These are phyloP conservation scores for Xerus rutilus DNA, from an alignment of 2,797 vertebrate genomes.

Conservation along the genomic window DNA sequence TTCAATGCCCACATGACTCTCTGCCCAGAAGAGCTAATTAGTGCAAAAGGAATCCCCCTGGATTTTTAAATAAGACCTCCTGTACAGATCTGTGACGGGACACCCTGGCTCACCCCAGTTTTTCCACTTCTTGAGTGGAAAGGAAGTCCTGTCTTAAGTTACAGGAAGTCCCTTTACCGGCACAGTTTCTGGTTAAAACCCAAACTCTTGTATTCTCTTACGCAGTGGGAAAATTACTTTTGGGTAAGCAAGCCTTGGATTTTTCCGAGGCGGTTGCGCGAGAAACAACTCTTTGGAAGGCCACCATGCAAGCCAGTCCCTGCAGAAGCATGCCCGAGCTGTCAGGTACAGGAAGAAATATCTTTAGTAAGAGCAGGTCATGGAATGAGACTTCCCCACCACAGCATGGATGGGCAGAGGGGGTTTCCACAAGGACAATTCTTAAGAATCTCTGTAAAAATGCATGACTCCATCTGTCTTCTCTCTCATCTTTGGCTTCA, in stretches of 20 bases:
- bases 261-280: slow-evolving; percentile 57
- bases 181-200: not conserved
- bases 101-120: not conserved
- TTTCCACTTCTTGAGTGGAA: not conserved
- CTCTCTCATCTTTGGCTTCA: slow-evolving; percentile 87
- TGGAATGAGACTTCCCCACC: slow-evolving; percentile 82
- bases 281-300: slow-evolving; percentile 79
- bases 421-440: slow-evolving; percentile 85
- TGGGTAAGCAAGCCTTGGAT: not conserved
- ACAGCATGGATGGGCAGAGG: slow-evolving; percentile 49
- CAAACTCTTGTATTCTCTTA: not conserved
- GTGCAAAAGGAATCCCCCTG: not conserved
- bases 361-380: slow-evolving; percentile 87
- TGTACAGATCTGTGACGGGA: accelerated
- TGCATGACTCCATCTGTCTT: slow-evolving; percentile 88
- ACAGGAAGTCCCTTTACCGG: not conserved
- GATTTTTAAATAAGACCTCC: not conserved
- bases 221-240: not conserved
- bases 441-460: slow-evolving; percentile 88
- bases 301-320: slow-evolving; percentile 75
- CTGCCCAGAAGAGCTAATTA: not conserved
- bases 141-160: not conserved
- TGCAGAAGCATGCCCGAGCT: slow-evolving; percentile 80
- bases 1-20: not conserved
- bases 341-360: slow-evolving; percentile 83